Percentiles rank a stretch among this genome's conserved stretches.
Evolutionary conservation across 2,797 vertebrate species (phyloP).

Genomic region (Gephyroberyx darwinii): DNA sequence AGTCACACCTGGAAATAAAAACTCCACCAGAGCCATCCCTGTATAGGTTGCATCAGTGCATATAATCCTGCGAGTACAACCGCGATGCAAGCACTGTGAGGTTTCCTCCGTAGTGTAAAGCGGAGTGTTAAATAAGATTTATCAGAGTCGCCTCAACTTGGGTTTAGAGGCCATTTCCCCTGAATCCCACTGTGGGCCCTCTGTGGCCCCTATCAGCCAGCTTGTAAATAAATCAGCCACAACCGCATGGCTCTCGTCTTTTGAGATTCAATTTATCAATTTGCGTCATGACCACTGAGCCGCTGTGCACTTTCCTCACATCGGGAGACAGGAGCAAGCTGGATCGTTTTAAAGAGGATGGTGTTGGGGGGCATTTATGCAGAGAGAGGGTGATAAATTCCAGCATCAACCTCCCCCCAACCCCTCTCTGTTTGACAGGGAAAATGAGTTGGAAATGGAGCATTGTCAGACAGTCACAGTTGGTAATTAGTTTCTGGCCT

Average conservation of each 20-base stretch:
- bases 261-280: constrained; percentile 74
- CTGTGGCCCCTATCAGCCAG: constrained; percentile 63
- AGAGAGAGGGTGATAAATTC: constrained; percentile 52
- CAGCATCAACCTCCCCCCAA: constrained; percentile 2
- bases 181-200: constrained; percentile 65
- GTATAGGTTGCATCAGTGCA: constrained; percentile 36
- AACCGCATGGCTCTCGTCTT: constrained; percentile 62
- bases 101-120: constrained; percentile 39
- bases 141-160: constrained; percentile 57
- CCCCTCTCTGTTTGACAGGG: constrained; percentile 44
- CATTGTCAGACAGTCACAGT: constrained; percentile 61
- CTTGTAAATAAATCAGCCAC: constrained; percentile 79
- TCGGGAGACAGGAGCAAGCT: constrained; percentile 45
- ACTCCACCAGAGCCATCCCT: constrained; percentile 5
- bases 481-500: constrained; percentile 70
- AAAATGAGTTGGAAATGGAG: constrained; percentile 57
- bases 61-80: constrained; percentile 40
- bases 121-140: constrained; percentile 77
- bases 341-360: constrained; percentile 28
- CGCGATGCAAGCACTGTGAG: constrained; percentile 44
- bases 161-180: constrained; percentile 77
- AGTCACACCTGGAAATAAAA: constrained; percentile 10
- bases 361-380: constrained; percentile 16
- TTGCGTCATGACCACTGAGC: constrained; percentile 53
- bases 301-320: constrained; percentile 62